phyloP scores from a whole-genome alignment of 2,113 vertebrate species.

The Microcebus griseorufus region DNA sequence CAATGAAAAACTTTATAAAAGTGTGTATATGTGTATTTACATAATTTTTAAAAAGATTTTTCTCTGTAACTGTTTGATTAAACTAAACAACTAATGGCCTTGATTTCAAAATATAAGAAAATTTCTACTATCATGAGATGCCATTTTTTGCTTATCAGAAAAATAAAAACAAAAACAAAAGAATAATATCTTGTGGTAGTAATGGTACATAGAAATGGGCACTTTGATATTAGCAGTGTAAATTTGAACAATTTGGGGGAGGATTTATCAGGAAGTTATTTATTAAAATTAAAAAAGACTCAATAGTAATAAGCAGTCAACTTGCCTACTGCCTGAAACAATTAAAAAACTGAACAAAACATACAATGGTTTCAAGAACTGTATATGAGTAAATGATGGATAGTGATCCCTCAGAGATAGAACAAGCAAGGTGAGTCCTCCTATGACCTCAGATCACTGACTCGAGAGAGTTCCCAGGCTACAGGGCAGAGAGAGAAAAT shows the following conservation, averaged over 20 bases:
- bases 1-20: neutral
- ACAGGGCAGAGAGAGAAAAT: accelerated
- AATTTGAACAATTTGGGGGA: neutral
- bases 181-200: neutral
- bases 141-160: neutral
- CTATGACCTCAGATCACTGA: neutral
- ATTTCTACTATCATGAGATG: neutral
- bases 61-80: neutral
- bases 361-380: neutral
- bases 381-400: neutral
- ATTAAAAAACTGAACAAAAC: neutral
- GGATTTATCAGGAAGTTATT: neutral
- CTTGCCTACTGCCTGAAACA: neutral
- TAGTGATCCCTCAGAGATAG: neutral
- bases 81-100: neutral
- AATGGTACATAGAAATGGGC: neutral
- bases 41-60: neutral
- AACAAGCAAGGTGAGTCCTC: neutral
- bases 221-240: neutral
- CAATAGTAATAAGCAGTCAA: neutral
- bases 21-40: neutral
- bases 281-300: constrained; percentile 40
- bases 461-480: neutral
- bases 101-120: neutral
- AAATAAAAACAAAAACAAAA: neutral